These are phyloP conservation scores for Ichneumon xanthorius DNA, from an alignment of 2,888 invertebrate genomes.

Conservation along the genomic window DNA sequence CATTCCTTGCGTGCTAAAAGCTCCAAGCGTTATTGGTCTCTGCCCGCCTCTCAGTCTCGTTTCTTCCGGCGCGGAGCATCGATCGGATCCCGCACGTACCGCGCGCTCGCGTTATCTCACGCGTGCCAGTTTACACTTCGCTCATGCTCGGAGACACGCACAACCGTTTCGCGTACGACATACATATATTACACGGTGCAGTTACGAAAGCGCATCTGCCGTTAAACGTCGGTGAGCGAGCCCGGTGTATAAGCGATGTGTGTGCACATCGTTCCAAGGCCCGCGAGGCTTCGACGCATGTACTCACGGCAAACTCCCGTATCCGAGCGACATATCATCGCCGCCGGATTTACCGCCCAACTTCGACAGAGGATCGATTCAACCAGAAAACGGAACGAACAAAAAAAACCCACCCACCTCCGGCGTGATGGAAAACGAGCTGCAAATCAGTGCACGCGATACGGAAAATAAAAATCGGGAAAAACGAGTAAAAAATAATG, in stretches of 20 bases:
- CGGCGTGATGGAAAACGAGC: background rate
- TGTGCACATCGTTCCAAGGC: background rate
- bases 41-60: background rate
- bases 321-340: background rate
- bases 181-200: conserved; percentile 34
- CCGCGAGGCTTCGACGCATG: background rate
- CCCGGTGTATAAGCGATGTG: conserved; percentile 16
- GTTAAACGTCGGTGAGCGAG: conserved; percentile 23
- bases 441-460: background rate
- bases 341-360: background rate
- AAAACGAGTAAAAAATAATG: background rate
- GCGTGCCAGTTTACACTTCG: conserved; percentile 37
- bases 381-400: background rate
- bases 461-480: background rate
- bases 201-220: conserved; percentile 48
- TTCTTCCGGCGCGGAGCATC: conserved; percentile 3
- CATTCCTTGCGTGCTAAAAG: too few species aligned
- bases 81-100: background rate
- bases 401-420: background rate
- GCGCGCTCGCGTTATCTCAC: background rate
- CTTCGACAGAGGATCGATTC: background rate
- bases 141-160: conserved; percentile 18
- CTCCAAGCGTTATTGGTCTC: too few species aligned
- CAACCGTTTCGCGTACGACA: conserved; percentile 24
- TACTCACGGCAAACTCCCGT: background rate